These are phyloP conservation scores for Drosophila cardini DNA, from an alignment of 1,140 invertebrate genomes.

Conservation along the genomic window DNA sequence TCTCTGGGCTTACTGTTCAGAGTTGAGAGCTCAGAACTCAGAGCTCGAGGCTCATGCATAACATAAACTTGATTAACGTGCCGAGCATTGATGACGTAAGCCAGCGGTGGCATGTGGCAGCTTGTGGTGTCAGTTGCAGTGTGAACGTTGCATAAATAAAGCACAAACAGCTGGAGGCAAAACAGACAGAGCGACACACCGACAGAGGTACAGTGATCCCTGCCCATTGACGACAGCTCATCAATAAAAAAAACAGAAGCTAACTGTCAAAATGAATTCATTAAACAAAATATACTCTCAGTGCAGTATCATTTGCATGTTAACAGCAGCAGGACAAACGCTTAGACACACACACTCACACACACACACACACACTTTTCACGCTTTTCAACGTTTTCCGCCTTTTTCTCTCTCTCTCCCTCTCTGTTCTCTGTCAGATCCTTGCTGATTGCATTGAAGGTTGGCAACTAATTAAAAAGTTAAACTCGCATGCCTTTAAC, in stretches of 20 bases:
- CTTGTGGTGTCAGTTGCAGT: conserved; percentile 43
- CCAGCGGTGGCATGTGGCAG: not conserved
- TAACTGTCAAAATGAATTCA: conserved; percentile 46
- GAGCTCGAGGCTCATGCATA: conserved; percentile 53
- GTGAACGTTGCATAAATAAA: conserved; percentile 65
- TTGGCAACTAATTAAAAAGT: conserved; percentile 81
- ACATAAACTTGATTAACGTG: conserved; percentile 68
- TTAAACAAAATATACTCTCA: conserved; percentile 35
- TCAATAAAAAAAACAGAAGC: conserved; percentile 27
- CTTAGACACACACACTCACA: conserved; percentile 15
- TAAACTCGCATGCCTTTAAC: conserved; percentile 79
- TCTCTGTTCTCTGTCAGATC: conserved; percentile 25
- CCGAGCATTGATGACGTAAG: conserved; percentile 1
- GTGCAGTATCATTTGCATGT: conserved; percentile 75
- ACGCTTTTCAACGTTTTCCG: not conserved
- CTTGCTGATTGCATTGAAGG: conserved; percentile 74
- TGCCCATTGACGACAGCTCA: conserved; percentile 21
- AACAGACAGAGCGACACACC: not conserved
- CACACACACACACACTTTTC: conserved; percentile 22
- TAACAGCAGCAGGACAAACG: conserved; percentile 66
- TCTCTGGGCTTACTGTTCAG: not conserved
- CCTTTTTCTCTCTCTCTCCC: not conserved
- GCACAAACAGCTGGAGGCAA: conserved; percentile 35
- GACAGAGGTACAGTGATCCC: not conserved
- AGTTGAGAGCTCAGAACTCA: conserved; percentile 1